A percentile compares a stretch with the other conserved stretches of the same genome.
phyloP scores from a whole-genome alignment of 2,113 vertebrate species.

The Microcebus tavaratra region DNA sequence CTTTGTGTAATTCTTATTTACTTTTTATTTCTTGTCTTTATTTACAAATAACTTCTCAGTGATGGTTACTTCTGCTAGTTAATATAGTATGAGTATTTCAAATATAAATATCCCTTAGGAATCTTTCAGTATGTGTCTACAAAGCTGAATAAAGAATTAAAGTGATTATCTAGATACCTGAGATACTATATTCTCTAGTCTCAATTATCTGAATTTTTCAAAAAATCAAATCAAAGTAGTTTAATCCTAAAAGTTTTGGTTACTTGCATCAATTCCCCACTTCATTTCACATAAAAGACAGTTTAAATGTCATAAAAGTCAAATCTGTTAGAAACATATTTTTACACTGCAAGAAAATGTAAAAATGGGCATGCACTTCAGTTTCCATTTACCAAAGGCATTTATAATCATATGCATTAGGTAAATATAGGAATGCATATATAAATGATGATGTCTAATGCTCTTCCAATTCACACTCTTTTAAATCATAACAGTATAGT shows the following conservation, averaged over 20 bases:
- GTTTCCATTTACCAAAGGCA: neutral
- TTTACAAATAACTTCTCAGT: neutral
- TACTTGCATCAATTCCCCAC: neutral
- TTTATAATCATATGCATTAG: neutral
- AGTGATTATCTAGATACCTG: neutral
- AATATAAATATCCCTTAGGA: neutral
- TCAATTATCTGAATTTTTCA: constrained; percentile 30
- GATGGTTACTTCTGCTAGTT: neutral
- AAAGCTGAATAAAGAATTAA: neutral
- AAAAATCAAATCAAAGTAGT: neutral
- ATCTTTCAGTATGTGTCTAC: neutral
- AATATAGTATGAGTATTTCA: neutral
- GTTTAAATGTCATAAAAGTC: neutral
- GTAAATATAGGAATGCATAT: neutral
- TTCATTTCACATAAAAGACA: neutral
- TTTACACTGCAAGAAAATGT: neutral
- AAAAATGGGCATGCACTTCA: neutral
- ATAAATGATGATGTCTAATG: neutral
- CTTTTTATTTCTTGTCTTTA: neutral
- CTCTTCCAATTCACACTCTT: neutral
- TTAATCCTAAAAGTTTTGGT: neutral
- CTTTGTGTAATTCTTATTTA: neutral
- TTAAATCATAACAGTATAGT: neutral
- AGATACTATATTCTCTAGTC: neutral
- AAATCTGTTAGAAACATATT: neutral